Evolutionary conservation across 1,140 invertebrate species (phyloP).

Genomic region (Conus betulinus): DNA sequence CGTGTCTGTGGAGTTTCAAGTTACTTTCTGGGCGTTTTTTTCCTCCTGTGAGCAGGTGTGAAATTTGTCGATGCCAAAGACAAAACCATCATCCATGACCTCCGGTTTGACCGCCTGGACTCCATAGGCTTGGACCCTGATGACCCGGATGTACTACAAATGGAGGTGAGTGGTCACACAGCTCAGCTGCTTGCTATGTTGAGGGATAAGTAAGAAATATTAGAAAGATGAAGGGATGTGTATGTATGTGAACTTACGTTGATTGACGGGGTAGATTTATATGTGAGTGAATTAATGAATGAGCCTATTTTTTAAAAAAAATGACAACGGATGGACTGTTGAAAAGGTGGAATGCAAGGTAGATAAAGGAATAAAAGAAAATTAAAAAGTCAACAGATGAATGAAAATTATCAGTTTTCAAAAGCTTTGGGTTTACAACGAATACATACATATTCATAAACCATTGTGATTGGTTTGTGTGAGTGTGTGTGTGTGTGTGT

Average conservation of each 20-base stretch:
- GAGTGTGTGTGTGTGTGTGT: too few relatives aligned
- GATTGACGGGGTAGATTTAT: too few relatives aligned
- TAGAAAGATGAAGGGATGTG: not conserved
- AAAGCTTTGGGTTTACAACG: too few relatives aligned
- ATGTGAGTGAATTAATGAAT: not conserved
- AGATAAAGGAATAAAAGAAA: too few relatives aligned
- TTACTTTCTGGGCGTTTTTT: too few relatives aligned
- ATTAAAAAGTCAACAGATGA: too few relatives aligned
- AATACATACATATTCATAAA: too few relatives aligned
- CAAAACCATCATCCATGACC: constrained; percentile 68
- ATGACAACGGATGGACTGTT: not conserved
- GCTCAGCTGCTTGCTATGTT: too few relatives aligned
- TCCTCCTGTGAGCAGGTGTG: constrained; percentile 73
- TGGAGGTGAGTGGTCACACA: not conserved
- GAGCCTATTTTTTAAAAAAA: not conserved
- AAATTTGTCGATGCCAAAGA: constrained; percentile 71
- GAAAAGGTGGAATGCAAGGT: too few relatives aligned
- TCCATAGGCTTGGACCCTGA: constrained; percentile 89
- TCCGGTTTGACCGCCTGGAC: constrained; percentile 66
- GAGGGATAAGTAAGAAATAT: not conserved
- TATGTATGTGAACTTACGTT: not conserved
- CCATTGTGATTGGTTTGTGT: too few relatives aligned
- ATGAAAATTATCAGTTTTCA: too few relatives aligned
- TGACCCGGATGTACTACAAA: constrained; percentile 86
- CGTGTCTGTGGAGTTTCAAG: too few relatives aligned